A percentile compares a stretch with the other conserved stretches of the same genome.
These are phyloP conservation scores for Smittia sp. DNA, from an alignment of 2,888 invertebrate genomes.

Conservation along the genomic window DNA sequence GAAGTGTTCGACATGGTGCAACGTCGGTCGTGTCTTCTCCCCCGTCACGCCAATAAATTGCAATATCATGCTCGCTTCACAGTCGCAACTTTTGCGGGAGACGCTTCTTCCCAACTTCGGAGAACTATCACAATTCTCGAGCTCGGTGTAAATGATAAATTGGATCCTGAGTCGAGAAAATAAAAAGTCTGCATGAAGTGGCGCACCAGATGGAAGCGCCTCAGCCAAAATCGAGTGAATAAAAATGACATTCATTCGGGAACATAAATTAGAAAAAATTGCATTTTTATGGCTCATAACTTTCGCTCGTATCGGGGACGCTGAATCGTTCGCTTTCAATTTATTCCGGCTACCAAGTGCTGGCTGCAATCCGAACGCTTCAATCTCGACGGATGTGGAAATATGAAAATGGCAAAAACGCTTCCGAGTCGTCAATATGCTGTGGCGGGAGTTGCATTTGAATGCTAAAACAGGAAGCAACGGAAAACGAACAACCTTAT, in stretches of 20 bases:
- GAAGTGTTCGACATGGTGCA: conserved; percentile 4
- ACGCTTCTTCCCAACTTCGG: not conserved
- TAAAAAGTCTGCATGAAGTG: conserved; percentile 16
- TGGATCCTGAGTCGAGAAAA: not conserved
- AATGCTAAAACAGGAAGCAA: no score
- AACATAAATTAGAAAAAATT: conserved; percentile 31
- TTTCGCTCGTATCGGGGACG: conserved; percentile 17
- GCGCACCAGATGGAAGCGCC: conserved; percentile 15
- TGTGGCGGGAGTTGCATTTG: not conserved
- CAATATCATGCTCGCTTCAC: conserved; percentile 20
- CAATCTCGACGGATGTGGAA: conserved; percentile 9
- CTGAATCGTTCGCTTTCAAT: not conserved
- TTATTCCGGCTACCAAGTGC: not conserved
- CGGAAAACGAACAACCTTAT: no score
- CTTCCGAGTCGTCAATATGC: conserved; percentile 15
- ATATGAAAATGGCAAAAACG: not conserved
- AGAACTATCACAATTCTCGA: not conserved
- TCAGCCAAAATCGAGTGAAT: conserved; percentile 19
- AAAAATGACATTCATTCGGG: conserved; percentile 37
- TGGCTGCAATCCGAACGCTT: not conserved
- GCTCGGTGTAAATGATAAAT: conserved; percentile 22
- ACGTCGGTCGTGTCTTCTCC: not conserved
- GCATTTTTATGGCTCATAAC: conserved; percentile 37
- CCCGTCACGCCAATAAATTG: conserved; percentile 28
- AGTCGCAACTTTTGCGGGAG: not conserved